These are phyloP conservation scores for Antechinus stuartii DNA, from an alignment of 2,113 vertebrate genomes.

Conservation along the genomic window DNA sequence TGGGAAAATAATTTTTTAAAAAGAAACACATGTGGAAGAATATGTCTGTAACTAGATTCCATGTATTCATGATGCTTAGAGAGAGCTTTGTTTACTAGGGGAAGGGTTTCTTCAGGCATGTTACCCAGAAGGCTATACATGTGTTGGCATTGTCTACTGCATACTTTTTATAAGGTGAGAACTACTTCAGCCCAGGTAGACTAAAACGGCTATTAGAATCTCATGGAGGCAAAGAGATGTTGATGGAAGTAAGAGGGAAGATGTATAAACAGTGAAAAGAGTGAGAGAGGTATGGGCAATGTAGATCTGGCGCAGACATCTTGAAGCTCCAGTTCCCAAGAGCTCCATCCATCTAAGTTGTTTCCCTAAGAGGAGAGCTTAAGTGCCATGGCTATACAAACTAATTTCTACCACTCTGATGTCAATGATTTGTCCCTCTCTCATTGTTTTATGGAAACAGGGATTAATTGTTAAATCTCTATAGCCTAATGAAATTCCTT, in stretches of 20 bases:
- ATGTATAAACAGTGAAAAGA: not conserved
- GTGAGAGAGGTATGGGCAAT: not conserved
- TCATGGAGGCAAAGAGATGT: not conserved
- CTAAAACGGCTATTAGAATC: not conserved
- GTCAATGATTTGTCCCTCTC: not conserved
- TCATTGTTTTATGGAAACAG: not conserved
- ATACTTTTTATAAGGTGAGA: not conserved
- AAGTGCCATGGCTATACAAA: not conserved
- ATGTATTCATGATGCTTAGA: not conserved
- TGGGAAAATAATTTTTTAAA: too few species aligned
- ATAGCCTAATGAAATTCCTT: not conserved
- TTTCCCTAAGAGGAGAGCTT: not conserved
- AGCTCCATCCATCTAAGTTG: not conserved
- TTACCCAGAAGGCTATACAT: not conserved
- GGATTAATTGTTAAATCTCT: not conserved
- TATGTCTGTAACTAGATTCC: not conserved
- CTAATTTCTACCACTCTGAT: not conserved
- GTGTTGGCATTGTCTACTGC: not conserved
- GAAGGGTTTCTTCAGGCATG: not conserved
- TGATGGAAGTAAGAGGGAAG: not conserved
- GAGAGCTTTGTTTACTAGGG: not conserved
- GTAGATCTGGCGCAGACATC: not conserved
- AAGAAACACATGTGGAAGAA: not conserved
- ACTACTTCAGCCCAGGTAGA: not conserved
- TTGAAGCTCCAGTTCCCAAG: not conserved